A percentile compares a stretch with the other conserved stretches of the same genome.
Evolutionary conservation across 2,113 vertebrate genomes (phyloP).

Genomic region (Rhinopithecus roxellana): DNA sequence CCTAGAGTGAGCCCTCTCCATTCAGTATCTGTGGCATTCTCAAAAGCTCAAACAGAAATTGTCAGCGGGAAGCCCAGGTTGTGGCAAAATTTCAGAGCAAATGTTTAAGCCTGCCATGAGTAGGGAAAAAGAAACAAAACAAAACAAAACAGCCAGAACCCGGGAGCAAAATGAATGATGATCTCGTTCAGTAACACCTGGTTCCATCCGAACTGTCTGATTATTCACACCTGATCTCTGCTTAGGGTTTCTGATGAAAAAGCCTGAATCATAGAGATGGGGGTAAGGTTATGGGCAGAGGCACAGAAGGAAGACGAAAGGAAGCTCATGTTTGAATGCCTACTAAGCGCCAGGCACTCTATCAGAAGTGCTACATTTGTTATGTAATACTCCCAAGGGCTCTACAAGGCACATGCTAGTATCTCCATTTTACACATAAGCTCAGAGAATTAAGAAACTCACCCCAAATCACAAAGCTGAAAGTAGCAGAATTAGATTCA

Average conservation of each 20-base stretch:
- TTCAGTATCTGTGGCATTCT: neutral
- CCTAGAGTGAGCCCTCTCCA: neutral
- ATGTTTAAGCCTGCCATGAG: neutral
- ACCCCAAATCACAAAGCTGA: neutral
- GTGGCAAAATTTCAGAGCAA: neutral
- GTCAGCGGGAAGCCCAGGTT: neutral
- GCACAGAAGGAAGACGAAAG: neutral
- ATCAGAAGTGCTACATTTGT: rapidly evolving
- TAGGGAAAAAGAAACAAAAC: neutral
- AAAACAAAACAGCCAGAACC: neutral
- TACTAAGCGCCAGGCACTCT: neutral
- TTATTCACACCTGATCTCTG: neutral
- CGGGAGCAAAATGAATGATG: neutral
- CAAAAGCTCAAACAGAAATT: neutral
- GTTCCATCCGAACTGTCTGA: neutral
- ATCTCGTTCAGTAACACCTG: neutral
- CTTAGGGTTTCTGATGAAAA: neutral
- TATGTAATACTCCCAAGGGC: neutral
- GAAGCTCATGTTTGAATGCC: neutral
- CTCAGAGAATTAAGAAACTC: neutral
- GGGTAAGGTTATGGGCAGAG: neutral
- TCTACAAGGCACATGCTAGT: neutral
- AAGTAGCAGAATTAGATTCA: neutral
- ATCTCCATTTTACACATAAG: neutral
- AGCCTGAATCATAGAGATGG: neutral